phyloP scores from a whole-genome alignment of 2,797 vertebrate genomes.

The Rallus crepitans region DNA sequence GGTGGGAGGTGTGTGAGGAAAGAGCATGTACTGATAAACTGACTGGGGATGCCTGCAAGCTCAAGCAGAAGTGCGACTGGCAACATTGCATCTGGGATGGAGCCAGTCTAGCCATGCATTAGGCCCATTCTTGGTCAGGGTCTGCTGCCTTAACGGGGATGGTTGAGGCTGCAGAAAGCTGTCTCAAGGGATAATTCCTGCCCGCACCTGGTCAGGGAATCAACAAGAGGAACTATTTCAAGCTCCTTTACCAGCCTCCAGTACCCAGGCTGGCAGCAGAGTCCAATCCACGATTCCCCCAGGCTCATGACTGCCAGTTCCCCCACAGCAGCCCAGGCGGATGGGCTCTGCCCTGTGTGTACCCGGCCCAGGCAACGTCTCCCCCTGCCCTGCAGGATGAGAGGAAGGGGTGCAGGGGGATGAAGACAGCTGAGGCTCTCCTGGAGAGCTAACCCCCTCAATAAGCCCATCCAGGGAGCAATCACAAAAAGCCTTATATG shows the following conservation, averaged over 20 bases:
- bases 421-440: background rate
- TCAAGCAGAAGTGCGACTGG: background rate
- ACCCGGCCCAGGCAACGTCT: background rate
- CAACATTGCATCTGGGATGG: background rate
- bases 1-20: background rate
- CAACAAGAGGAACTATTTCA: background rate
- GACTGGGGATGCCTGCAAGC: background rate
- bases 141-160: background rate
- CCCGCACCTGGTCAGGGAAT: background rate
- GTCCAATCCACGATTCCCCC: accelerated
- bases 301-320: background rate
- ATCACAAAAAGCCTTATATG: background rate
- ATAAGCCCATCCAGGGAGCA: background rate
- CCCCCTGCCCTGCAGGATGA: background rate
- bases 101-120: accelerated
- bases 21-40: accelerated
- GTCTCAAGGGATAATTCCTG: background rate
- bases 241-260: background rate
- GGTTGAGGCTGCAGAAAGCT: background rate
- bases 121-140: accelerated
- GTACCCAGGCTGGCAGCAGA: background rate
- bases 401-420: background rate
- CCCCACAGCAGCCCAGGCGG: background rate
- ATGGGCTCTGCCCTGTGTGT: background rate
- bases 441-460: background rate